phyloP scores from a whole-genome alignment of 1,140 invertebrate genomes.

The Drosophila pruinosa region DNA sequence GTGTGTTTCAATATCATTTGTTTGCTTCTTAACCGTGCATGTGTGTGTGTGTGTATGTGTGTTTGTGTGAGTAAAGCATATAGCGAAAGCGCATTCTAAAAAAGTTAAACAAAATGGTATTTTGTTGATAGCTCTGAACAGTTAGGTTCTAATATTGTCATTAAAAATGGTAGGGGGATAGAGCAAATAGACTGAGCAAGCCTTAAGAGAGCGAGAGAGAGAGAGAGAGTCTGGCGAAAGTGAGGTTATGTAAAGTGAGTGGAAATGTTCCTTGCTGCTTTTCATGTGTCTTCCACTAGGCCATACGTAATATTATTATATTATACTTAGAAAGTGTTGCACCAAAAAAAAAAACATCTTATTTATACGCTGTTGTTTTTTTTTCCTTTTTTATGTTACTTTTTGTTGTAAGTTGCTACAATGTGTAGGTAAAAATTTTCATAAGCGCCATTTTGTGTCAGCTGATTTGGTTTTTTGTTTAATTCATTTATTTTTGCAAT shows the following conservation, averaged over 20 bases:
- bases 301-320: not conserved
- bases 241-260: not conserved
- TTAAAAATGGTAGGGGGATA: conserved; percentile 52
- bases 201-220: not conserved
- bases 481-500: no score
- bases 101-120: conserved; percentile 14
- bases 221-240: not conserved
- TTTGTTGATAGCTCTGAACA: conserved; percentile 27
- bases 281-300: not conserved
- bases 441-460: conserved; percentile 68
- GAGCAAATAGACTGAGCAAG: not conserved
- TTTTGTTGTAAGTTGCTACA: conserved; percentile 33
- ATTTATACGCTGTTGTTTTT: conserved; percentile 24
- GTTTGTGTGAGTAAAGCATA: conserved; percentile 1
- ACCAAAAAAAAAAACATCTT: conserved; percentile 42
- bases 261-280: not conserved
- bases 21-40: not conserved
- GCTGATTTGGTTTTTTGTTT: no score
- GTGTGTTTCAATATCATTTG: conserved; percentile 12
- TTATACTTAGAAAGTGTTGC: not conserved
- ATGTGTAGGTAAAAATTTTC: conserved; percentile 51
- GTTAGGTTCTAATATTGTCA: conserved; percentile 79
- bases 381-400: not conserved
- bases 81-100: conserved; percentile 33
- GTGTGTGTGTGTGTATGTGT: conserved; percentile 14